These are phyloP conservation scores for Apamea monoglypha DNA, from an alignment of 2,888 invertebrate genomes.

Conservation along the genomic window DNA sequence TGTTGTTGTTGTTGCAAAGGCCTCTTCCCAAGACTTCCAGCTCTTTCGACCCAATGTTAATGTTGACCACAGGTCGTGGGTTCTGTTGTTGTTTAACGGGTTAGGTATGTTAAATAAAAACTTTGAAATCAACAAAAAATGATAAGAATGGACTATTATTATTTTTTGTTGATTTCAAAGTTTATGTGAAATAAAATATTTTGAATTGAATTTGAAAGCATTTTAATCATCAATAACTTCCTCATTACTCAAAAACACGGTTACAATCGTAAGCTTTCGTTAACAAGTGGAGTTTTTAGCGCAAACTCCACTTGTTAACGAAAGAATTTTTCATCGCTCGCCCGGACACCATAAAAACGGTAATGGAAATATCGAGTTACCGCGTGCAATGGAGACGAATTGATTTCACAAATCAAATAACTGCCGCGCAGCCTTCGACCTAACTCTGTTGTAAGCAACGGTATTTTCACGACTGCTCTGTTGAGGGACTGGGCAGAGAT, in stretches of 20 bases:
- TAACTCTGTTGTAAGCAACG: constrained; percentile 28
- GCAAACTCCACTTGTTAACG: constrained; percentile 31
- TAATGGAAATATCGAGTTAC: constrained; percentile 84
- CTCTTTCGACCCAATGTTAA: background rate
- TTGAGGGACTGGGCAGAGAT: background rate
- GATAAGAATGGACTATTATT: too few relatives aligned
- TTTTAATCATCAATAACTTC: background rate
- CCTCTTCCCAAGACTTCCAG: background rate
- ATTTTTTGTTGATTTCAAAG: too few relatives aligned
- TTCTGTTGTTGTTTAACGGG: background rate
- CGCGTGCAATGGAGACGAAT: constrained; percentile 80
- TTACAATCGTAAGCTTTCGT: background rate
- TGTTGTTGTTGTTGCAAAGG: too few relatives aligned
- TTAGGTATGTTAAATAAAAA: background rate
- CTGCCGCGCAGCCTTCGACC: constrained; percentile 65
- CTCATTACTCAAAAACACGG: background rate
- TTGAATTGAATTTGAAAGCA: background rate
- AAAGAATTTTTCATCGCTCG: constrained; percentile 41
- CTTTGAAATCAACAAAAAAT: background rate
- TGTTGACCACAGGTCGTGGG: background rate
- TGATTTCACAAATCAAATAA: constrained; percentile 86
- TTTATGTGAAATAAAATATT: background rate
- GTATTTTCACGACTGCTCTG: constrained; percentile 23
- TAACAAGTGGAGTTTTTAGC: too few relatives aligned
- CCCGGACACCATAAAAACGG: constrained; percentile 64